Percentiles rank a stretch among this genome's conserved stretches.
These are phyloP conservation scores for Caenorhabditis remanei DNA, from an alignment of 1,140 invertebrate species.

Conservation along the genomic window DNA sequence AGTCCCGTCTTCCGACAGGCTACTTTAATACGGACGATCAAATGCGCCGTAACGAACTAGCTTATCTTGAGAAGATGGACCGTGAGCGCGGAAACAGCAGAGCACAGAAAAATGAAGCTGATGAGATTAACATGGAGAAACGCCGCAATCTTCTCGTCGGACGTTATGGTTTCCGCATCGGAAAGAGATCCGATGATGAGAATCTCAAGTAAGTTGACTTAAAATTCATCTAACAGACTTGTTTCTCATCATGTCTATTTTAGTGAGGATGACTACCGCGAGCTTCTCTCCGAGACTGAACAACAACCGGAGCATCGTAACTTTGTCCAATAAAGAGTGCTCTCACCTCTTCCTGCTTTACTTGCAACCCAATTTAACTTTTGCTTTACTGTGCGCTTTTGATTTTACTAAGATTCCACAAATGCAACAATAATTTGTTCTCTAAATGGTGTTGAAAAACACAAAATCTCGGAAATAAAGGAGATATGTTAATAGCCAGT, in stretches of 20 bases:
- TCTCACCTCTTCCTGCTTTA: too few species aligned
- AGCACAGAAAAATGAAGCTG: neutral
- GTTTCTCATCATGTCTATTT: neutral
- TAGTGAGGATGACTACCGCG: neutral
- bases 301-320: too few species aligned
- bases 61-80: neutral
- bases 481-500: neutral
- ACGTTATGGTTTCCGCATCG: slow-evolving; percentile 32
- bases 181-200: neutral
- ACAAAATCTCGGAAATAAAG: neutral
- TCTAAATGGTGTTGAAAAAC: too few species aligned
- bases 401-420: neutral
- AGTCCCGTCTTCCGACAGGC: too few species aligned
- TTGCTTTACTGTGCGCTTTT: neutral
- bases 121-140: neutral
- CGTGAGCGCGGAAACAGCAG: neutral
- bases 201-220: neutral
- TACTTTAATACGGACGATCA: too few species aligned
- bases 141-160: slow-evolving; percentile 6
- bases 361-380: neutral
- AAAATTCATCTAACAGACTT: neutral
- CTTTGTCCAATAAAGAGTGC: too few species aligned
- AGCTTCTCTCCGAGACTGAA: neutral
- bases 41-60: too few species aligned
- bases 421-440: too few species aligned